Evolutionary conservation across 1,140 invertebrate genomes (phyloP).

Genomic region (Phocides pigmalion): DNA sequence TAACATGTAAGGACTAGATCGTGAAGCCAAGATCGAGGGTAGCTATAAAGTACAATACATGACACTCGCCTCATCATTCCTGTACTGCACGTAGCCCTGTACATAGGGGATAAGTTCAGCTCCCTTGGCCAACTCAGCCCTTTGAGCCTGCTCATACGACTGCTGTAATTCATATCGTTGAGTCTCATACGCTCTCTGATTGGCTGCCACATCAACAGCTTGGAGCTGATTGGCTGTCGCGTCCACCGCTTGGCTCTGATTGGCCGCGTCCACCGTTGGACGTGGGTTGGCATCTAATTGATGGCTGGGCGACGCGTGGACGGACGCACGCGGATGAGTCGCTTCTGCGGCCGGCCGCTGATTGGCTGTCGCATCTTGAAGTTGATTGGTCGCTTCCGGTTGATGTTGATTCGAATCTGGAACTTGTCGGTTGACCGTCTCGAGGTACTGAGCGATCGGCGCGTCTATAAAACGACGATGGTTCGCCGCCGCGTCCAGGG

Average conservation of each 20-base stretch:
- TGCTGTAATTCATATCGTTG: conserved; percentile 19
- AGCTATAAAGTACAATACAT: no score
- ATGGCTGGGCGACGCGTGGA: not conserved
- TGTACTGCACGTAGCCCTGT: conserved; percentile 49
- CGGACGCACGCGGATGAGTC: no score
- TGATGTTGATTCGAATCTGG: not conserved
- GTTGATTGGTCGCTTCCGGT: not conserved
- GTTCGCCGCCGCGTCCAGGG: not conserved
- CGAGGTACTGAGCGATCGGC: not conserved
- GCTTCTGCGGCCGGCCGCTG: no score
- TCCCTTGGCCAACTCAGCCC: not conserved
- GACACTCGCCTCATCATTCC: conserved; percentile 55
- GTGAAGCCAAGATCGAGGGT: no score
- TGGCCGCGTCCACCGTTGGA: conserved; percentile 39
- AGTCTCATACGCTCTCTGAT: conserved; percentile 33
- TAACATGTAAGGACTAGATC: no score
- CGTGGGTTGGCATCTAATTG: no score
- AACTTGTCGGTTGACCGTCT: not conserved
- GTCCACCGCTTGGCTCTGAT: conserved; percentile 32
- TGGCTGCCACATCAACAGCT: conserved; percentile 4
- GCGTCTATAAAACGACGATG: not conserved
- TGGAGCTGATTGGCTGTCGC: conserved; percentile 9
- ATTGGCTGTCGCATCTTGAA: not conserved
- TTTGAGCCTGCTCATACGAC: conserved; percentile 30
- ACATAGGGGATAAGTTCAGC: conserved; percentile 44